These are phyloP conservation scores for Cirrhinus mrigala DNA, from an alignment of 2,797 vertebrate species.

Conservation along the genomic window DNA sequence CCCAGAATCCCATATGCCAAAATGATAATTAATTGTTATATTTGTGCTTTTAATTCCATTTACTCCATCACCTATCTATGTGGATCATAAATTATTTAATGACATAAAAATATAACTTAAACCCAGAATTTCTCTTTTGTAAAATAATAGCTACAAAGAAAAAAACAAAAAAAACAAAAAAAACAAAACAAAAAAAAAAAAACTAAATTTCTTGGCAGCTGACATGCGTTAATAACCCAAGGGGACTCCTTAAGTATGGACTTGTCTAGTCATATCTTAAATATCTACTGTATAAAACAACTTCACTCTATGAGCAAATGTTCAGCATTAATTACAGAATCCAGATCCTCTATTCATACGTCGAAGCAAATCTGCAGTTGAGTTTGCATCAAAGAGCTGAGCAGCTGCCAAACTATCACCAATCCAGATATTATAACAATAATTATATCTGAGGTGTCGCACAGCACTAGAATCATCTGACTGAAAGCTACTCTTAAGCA, in stretches of 20 bases:
- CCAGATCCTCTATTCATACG: not conserved
- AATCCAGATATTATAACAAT: not conserved
- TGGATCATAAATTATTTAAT: not conserved
- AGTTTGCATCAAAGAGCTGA: not conserved
- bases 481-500: slow-evolving; percentile 7
- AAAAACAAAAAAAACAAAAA: not conserved
- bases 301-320: not conserved
- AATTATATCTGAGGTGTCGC: not conserved
- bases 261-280: slow-evolving; percentile 8
- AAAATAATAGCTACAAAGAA: not conserved
- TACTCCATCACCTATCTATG: not conserved
- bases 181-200: too few relatives aligned
- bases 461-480: not conserved
- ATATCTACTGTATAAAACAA: not conserved
- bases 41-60: not conserved
- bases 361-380: not conserved
- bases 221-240: not conserved
- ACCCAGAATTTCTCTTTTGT: not conserved
- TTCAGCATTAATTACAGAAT: not conserved
- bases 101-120: not conserved
- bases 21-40: not conserved
- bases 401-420: not conserved
- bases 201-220: not conserved
- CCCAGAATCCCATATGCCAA: not conserved
- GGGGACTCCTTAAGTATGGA: not conserved